Percentiles rank a stretch among this genome's conserved stretches.
These are phyloP conservation scores for Mus spretus DNA, from an alignment of 2,797 vertebrate genomes.

Conservation along the genomic window DNA sequence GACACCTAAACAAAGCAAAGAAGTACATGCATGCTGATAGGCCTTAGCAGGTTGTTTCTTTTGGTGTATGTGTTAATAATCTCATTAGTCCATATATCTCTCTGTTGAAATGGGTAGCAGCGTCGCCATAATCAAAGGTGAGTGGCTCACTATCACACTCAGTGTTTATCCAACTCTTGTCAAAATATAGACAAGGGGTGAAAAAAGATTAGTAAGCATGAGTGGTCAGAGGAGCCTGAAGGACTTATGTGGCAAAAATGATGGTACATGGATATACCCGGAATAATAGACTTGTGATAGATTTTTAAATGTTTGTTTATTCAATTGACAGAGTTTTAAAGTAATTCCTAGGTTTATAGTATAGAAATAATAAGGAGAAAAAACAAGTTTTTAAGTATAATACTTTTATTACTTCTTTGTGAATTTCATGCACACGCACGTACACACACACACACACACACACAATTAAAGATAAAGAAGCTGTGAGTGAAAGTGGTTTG, in stretches of 20 bases:
- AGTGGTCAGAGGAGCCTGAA: neutral
- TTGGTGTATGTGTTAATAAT: neutral
- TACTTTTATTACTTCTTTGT: neutral
- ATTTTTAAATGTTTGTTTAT: neutral
- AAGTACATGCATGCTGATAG: conserved; percentile 55
- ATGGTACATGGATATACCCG: accelerated
- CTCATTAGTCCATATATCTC: too few relatives aligned
- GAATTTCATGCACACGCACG: neutral
- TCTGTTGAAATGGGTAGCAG: neutral
- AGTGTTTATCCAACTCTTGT: neutral
- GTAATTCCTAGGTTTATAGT: conserved; percentile 15
- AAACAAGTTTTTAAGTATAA: neutral
- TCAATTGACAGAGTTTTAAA: neutral
- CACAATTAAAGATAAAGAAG: neutral
- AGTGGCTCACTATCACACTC: neutral
- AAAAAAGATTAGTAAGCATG: neutral
- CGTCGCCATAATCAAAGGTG: neutral
- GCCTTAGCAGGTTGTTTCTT: conserved; percentile 60
- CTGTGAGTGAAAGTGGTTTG: neutral
- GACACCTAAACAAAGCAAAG: conserved; percentile 30
- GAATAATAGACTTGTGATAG: neutral
- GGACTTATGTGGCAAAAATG: neutral
- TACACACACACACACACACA: neutral
- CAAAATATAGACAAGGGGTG: neutral
- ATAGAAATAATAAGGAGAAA: conserved; percentile 12